Evolutionary conservation across 2,888 invertebrate genomes (phyloP), one percentile per base, ranked within the genome.

Genomic region (Phortica okadai): DNA sequence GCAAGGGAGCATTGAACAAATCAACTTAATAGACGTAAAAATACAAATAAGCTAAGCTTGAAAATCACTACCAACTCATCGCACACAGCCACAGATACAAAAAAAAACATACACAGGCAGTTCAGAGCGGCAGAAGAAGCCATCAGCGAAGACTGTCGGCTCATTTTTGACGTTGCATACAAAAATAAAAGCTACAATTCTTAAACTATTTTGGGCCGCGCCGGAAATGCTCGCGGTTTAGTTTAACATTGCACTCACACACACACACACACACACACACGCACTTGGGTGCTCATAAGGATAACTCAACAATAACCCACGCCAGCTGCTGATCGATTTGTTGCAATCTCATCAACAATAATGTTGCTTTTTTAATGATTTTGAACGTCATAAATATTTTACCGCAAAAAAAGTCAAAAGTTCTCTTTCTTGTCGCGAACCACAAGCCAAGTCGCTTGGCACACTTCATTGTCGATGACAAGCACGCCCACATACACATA

Each of bases 1-100:
- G 76, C 81, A 77, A 70, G 77, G 21, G 78, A 69, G 77, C 74
- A 73, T 50, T 62, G 69, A n/a, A 69, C 72, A 70, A 77, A 75
- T 67, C 76, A 78, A 76, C 77, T 79, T 80, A 76, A 77, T 74
- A 73, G 73, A 72, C 70, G 2, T 50, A 50, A 11, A 11, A 50
- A 50, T 50, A 14, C 50, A 50, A 50, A 33, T 33, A 33, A 33
- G 33, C 33, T 4, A 2, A 33, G 21, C 21, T 21, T 21, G 21
- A 33, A 33, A 33, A 33, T 33, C 33, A 33, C 4, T 33, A 33
- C 33, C 33, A 33, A 33, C 33, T 33, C 33, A 33, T 33, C 33
- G 33, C 33, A 33, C 33, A 33, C 33, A 33, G 33, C 2, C 33
- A 33, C 33, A 33, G 33, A 33, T 33, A 33, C 33, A 21, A 21